Conservation (phyloP, 2,888 invertebrate species). For the Rhyacophila evoluta region DNA sequence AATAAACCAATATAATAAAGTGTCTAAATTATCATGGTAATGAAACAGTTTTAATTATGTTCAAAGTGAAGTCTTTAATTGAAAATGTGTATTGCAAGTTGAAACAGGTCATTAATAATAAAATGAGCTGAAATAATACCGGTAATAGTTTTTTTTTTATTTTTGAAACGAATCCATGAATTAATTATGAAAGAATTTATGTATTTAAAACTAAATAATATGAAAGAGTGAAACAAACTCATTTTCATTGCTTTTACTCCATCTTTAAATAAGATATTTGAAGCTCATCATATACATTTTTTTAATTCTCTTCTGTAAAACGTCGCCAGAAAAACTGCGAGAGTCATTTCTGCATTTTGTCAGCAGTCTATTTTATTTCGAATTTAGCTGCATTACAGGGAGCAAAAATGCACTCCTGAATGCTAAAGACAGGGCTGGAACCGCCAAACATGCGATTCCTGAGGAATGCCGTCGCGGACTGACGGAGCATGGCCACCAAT, state of each 20-base stretch:
- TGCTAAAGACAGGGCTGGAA: constrained; percentile 1
- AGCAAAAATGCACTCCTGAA: not conserved
- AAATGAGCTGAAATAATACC: too few species aligned
- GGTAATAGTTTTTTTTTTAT: too few species aligned
- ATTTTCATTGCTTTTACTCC: not conserved
- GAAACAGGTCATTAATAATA: too few species aligned
- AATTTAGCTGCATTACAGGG: constrained; percentile 7
- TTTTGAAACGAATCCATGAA: too few species aligned
- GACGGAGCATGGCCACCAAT: not conserved
- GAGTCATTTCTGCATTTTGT: not conserved
- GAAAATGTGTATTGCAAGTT: too few species aligned
- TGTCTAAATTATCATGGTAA: too few species aligned
- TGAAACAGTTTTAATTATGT: too few species aligned
- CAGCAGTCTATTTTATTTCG: not conserved
- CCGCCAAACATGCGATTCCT: not conserved
- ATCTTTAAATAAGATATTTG: not conserved
- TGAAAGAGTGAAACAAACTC: too few species aligned
- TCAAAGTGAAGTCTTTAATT: too few species aligned
- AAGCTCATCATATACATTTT: not conserved
- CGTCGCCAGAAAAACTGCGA: not conserved
- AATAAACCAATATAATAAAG: too few species aligned
- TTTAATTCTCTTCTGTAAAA: not conserved
- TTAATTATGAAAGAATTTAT: too few species aligned
- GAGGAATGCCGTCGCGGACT: constrained; percentile 10
- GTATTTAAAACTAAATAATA: too few species aligned